A percentile compares a stretch with the other conserved stretches of the same genome.
These are phyloP conservation scores for Heliconius sara DNA, from an alignment of 2,888 invertebrate species.

Conservation along the genomic window DNA sequence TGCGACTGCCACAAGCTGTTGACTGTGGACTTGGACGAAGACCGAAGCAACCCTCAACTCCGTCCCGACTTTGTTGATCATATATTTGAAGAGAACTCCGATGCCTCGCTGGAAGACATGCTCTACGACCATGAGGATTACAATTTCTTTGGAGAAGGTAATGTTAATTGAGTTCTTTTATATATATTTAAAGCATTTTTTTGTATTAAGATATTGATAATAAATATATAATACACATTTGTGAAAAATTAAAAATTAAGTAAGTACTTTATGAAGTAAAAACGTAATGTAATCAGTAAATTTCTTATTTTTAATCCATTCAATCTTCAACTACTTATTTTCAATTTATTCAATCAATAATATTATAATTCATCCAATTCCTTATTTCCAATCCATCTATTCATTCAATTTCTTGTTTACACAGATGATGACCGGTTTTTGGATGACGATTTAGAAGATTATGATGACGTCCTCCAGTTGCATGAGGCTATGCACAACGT, in stretches of 20 bases:
- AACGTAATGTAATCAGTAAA: too few relatives aligned
- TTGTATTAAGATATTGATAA: too few relatives aligned
- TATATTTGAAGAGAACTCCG: constrained; percentile 66
- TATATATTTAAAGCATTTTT: neutral
- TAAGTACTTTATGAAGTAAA: too few relatives aligned
- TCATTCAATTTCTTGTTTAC: constrained; percentile 7
- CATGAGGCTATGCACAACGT: constrained; percentile 57
- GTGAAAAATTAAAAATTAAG: too few relatives aligned
- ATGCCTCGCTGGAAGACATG: constrained; percentile 68
- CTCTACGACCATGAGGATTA: constrained; percentile 64
- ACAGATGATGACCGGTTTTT: constrained; percentile 67
- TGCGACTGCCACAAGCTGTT: constrained; percentile 61
- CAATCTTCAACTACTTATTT: neutral
- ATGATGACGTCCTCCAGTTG: constrained; percentile 56
- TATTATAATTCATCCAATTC: too few relatives aligned
- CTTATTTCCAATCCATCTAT: too few relatives aligned
- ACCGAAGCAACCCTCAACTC: constrained; percentile 70
- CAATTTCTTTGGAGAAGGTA: constrained; percentile 64
- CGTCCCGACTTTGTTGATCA: constrained; percentile 71
- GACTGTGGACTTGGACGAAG: constrained; percentile 61
- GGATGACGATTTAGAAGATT: constrained; percentile 66
- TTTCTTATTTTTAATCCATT: too few relatives aligned
- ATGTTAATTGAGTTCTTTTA: neutral
- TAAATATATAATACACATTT: too few relatives aligned
- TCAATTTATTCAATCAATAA: neutral